A percentile compares a stretch with the other conserved stretches of the same genome.
Evolutionary conservation across 1,140 invertebrate species (phyloP).

Genomic region (Drosophila mauritiana): DNA sequence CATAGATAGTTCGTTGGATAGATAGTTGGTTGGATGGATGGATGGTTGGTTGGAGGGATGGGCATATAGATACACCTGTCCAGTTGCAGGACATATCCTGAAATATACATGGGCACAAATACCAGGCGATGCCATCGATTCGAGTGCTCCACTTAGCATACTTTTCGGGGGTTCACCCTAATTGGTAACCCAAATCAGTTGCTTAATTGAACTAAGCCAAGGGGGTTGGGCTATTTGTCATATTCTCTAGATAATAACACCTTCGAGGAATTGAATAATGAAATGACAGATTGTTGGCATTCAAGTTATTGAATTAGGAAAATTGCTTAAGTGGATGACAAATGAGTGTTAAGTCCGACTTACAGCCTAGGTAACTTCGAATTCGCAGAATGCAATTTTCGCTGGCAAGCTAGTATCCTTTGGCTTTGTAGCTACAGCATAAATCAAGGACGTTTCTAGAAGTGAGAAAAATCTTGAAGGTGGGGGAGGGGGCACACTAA

Average conservation of each 20-base stretch:
- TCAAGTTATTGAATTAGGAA: no score
- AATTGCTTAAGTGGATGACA: no score
- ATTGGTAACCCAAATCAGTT: constrained; percentile 7
- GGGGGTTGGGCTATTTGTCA: not conserved
- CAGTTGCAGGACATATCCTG: constrained; percentile 15
- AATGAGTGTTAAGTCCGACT: no score
- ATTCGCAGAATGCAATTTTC: constrained; percentile 7
- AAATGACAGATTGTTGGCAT: no score
- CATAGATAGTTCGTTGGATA: not conserved
- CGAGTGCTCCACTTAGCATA: constrained; percentile 16
- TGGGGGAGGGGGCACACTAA: not conserved
- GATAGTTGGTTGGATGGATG: not conserved
- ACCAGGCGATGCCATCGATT: constrained; percentile 16
- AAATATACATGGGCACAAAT: constrained; percentile 12
- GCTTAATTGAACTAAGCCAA: not conserved
- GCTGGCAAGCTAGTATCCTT: not conserved
- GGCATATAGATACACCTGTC: constrained; percentile 10
- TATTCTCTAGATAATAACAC: not conserved
- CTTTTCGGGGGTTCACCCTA: constrained; percentile 25
- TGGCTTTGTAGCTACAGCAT: not conserved
- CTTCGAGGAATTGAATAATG: no score
- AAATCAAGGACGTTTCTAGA: constrained; percentile 15
- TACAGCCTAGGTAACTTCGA: no score
- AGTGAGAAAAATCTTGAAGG: not conserved
- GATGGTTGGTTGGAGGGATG: not conserved